Evolutionary conservation across 2,888 invertebrate species (phyloP).

Genomic region (Carterocephalus palaemon): DNA sequence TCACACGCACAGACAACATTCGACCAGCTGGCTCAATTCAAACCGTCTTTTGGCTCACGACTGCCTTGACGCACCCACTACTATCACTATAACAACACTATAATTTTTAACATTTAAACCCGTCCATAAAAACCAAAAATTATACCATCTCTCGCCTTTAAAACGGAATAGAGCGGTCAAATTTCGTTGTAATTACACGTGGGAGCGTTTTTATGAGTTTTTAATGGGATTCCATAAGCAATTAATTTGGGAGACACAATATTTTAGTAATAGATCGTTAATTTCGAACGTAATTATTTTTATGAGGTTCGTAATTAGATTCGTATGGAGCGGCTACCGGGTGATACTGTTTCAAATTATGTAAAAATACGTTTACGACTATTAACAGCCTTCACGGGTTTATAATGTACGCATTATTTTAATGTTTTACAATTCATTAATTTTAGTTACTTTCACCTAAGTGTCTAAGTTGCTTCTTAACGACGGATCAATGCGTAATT

Average conservation of each 20-base stretch:
- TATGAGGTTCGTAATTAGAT: conserved; percentile 30
- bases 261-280: conserved; percentile 38
- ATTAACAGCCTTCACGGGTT: conserved; percentile 14
- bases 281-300: conserved; percentile 29
- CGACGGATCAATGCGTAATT: no score
- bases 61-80: conserved; percentile 11
- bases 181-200: conserved; percentile 28
- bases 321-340: conserved; percentile 15
- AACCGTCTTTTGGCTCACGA: no score
- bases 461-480: neutral
- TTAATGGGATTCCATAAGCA: conserved; percentile 37
- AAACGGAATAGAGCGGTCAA: conserved; percentile 28
- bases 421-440: conserved; percentile 11
- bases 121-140: conserved; percentile 19
- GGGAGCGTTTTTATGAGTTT: conserved; percentile 32
- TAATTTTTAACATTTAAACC: conserved; percentile 25
- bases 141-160: conserved; percentile 19
- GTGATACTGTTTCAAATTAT: conserved; percentile 20
- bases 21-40: no score
- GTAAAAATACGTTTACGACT: conserved; percentile 9
- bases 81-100: conserved; percentile 21
- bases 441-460: no score
- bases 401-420: conserved; percentile 3
- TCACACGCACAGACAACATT: no score
- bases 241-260: conserved; percentile 37